Evolutionary conservation across 2,113 vertebrate species (phyloP).

Genomic region (Prunella fulvescens): DNA sequence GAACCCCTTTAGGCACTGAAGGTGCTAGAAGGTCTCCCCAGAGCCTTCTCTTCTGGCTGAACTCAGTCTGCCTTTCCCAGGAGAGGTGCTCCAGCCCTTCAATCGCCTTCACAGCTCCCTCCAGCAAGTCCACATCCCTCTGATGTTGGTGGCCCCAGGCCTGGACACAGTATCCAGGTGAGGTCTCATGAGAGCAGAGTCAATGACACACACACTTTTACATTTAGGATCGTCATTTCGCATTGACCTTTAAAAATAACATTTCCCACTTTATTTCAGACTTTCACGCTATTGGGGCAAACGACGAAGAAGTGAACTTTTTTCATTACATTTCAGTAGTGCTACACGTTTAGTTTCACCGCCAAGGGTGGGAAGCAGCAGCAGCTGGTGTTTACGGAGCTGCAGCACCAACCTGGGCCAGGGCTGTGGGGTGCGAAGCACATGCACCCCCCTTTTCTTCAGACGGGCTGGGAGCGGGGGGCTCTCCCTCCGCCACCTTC

Average conservation of each 20-base stretch:
- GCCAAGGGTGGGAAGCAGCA: accelerated
- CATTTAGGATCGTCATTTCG: background rate
- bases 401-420: background rate
- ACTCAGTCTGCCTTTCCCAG: background rate
- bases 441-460: accelerated
- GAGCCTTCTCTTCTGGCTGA: background rate
- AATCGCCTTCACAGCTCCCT: background rate
- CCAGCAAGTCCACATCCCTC: background rate
- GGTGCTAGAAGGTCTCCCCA: background rate
- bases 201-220: background rate
- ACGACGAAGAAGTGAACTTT: accelerated
- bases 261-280: background rate
- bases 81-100: background rate
- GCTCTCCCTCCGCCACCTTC: constrained; percentile 23
- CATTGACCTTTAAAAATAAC: background rate
- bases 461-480: background rate
- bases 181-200: background rate
- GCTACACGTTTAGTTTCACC: background rate
- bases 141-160: background rate
- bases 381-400: background rate
- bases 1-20: background rate
- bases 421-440: accelerated
- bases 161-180: background rate
- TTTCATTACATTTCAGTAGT: accelerated
- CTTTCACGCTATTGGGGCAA: background rate